Conservation (phyloP, 2,888 invertebrate genomes). For the Caenorhabditis sp. region DNA sequence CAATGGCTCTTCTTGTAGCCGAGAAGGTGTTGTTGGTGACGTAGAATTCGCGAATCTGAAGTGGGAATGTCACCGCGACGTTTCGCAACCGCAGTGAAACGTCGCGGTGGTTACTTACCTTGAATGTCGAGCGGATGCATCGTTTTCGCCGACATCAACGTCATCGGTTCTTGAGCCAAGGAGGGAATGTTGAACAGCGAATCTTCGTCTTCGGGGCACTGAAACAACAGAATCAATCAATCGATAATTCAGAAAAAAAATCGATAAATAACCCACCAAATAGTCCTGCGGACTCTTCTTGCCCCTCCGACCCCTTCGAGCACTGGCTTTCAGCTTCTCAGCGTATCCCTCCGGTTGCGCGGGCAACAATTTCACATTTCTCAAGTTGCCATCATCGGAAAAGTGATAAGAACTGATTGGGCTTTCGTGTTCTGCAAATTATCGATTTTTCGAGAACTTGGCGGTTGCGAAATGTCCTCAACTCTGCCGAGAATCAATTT, state of each 20-base stretch:
- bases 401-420: slow-evolving; percentile 20
- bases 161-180: slow-evolving; percentile 27
- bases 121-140: slow-evolving; percentile 34
- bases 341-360: slow-evolving; percentile 8
- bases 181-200: slow-evolving; percentile 55
- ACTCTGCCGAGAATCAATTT: no score
- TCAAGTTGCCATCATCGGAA: slow-evolving; percentile 17
- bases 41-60: slow-evolving; percentile 40
- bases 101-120: slow-evolving; percentile 28
- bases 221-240: not conserved
- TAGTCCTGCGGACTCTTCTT: slow-evolving; percentile 43
- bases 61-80: no score
- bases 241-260: not conserved
- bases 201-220: slow-evolving; percentile 59
- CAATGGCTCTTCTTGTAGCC: slow-evolving; percentile 39
- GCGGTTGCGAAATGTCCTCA: not conserved
- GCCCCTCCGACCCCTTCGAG: slow-evolving; percentile 17
- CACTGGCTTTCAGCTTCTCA: slow-evolving; percentile 11
- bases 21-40: slow-evolving; percentile 16
- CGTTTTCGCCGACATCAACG: slow-evolving; percentile 19
- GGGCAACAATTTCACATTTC: slow-evolving; percentile 19
- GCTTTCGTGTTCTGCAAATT: slow-evolving; percentile 32
- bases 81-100: not conserved
- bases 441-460: not conserved
- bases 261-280: slow-evolving; percentile 7